These are phyloP conservation scores for Zingel zingel DNA, from an alignment of 2,113 vertebrate species.

Conservation along the genomic window DNA sequence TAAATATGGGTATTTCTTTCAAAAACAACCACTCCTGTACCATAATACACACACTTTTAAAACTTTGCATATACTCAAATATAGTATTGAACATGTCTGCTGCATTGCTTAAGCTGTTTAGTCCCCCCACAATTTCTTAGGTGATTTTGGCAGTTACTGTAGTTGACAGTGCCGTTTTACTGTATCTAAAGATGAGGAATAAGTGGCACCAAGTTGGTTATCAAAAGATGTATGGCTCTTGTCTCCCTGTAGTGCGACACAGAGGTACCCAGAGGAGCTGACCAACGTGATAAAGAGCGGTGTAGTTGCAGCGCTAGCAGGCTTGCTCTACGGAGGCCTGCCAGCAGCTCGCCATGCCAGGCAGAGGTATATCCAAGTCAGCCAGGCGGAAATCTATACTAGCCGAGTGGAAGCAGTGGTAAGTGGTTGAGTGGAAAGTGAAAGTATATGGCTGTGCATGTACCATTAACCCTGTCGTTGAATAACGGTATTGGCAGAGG, in stretches of 20 bases:
- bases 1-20: too few relatives aligned
- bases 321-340: slow-evolving; percentile 91
- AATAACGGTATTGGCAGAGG: too few relatives aligned
- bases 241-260: slow-evolving; percentile 79
- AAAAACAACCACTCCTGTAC: too few relatives aligned
- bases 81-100: too few relatives aligned
- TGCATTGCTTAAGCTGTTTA: too few relatives aligned
- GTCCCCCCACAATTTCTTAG: too few relatives aligned
- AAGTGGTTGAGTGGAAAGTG: slow-evolving; percentile 43
- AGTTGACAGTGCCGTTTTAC: neutral
- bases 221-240: neutral
- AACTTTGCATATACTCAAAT: too few relatives aligned
- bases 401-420: slow-evolving; percentile 92
- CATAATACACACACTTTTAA: too few relatives aligned
- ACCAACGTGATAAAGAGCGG: slow-evolving; percentile 83
- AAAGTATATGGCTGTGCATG: neutral
- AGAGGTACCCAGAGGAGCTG: slow-evolving; percentile 86
- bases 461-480: too few relatives aligned
- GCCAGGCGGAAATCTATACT: slow-evolving; percentile 89
- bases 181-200: neutral
- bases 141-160: too few relatives aligned
- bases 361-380: slow-evolving; percentile 87
- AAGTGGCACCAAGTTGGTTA: neutral
- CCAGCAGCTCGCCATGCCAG: slow-evolving; percentile 89
- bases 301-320: slow-evolving; percentile 78